Evolutionary conservation across 92 coral and sea anemone species (phyloP), one percentile per base, ranked within the genome.

Genomic region (Heliopora coerulea): DNA sequence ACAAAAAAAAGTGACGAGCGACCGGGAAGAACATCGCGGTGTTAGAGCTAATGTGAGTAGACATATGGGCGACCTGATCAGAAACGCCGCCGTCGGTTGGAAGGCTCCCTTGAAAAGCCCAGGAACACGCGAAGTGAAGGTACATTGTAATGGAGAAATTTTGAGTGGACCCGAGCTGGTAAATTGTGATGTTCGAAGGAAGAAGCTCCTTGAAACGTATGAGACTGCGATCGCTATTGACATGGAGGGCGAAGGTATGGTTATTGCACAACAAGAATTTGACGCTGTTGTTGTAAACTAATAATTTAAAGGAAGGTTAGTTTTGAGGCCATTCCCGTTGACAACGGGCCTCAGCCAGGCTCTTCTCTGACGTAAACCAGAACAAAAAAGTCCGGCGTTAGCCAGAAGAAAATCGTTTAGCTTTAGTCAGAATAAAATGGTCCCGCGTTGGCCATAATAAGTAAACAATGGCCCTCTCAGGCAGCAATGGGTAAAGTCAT

Each of bases 211-310:
- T 42, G 28, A 72, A 39, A 28, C n/a, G 13, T 35, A 65, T 40
- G 73, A 26, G 21, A 26, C 67, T 59, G 86, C 86, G 41, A 28
- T 75, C 19, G 86, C 86, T 19, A 65, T 67, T 54, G 86, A 82
- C 28, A 75, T 75, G 86, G 86, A 82, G 41, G 86, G 86, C 11
- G 78, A 65, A 82, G 86, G 86, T 82, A 59, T 11, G 62, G 10
- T 26, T n/a, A n/a, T n/a, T n/a, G n/a, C n/a, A n/a, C n/a, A n/a
- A n/a, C n/a, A n/a, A n/a, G n/a, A n/a, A n/a, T n/a, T n/a, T n/a
- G n/a, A n/a, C n/a, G n/a, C n/a, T n/a, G n/a, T n/a, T n/a, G n/a
- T n/a, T n/a, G n/a, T n/a, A n/a, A n/a, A n/a, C n/a, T n/a, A n/a
- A n/a, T n/a, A n/a, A n/a, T n/a, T n/a, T n/a, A n/a, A n/a, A n/a